A percentile compares a stretch with the other conserved stretches of the same genome.
phyloP scores from a whole-genome alignment of 2,113 vertebrate species.

The Xenopus tropicalis region DNA sequence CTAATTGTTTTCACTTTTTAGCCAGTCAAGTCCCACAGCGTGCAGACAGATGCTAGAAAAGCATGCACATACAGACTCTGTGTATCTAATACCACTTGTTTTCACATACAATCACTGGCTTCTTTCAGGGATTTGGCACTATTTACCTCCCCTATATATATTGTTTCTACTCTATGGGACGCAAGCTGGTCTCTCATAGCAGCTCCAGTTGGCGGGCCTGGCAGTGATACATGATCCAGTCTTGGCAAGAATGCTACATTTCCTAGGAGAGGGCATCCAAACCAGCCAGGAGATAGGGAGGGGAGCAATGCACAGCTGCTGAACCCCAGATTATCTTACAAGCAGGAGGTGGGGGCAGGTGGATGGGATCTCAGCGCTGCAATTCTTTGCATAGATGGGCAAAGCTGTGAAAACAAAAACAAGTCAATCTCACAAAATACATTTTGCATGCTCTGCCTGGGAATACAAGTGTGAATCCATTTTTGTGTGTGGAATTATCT shows the following conservation, averaged over 20 bases:
- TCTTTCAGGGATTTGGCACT: conserved; percentile 11
- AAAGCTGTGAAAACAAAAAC: conserved; percentile 26
- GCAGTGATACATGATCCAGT: conserved; percentile 34
- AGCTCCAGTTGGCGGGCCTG: conserved; percentile 33
- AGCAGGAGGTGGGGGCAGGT: conserved; percentile 14
- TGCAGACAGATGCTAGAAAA: too few relatives aligned
- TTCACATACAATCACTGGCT: background rate
- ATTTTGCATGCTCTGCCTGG: background rate
- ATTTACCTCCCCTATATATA: background rate
- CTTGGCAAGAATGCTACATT: conserved; percentile 38
- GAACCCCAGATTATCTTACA: conserved; percentile 42
- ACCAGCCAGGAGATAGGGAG: conserved; percentile 26
- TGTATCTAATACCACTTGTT: background rate
- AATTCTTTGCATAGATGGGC: conserved; percentile 14
- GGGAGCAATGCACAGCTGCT: conserved; percentile 36
- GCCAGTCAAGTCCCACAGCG: too few relatives aligned
- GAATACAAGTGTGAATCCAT: background rate
- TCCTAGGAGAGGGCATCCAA: conserved; percentile 35
- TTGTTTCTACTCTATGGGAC: conserved; percentile 24
- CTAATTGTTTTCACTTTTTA: too few relatives aligned
- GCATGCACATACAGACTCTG: background rate
- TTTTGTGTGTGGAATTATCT: background rate
- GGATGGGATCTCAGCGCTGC: background rate
- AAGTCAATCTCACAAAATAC: conserved; percentile 1
- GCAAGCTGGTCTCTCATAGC: conserved; percentile 28